Evolutionary conservation across 37 sponge, comb jelly and placozoan species (phyloP).

Genomic region (Ephydatia muelleri): DNA sequence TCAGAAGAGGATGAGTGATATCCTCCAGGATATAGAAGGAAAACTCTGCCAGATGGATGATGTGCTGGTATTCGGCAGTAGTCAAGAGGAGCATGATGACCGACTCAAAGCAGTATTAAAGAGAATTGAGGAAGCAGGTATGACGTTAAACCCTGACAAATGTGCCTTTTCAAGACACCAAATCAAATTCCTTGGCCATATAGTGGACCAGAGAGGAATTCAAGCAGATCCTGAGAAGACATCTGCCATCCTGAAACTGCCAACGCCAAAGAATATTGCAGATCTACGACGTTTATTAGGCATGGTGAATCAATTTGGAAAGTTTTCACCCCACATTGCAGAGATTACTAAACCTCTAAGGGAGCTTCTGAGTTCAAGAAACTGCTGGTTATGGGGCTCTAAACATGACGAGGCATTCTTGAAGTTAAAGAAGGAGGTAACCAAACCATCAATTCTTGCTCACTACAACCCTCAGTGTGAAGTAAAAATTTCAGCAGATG

Average conservation of each 20-base stretch:
- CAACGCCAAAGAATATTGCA: constrained; percentile 12
- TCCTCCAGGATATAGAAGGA: constrained; percentile 55
- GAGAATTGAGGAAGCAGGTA: background rate
- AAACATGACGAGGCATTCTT: constrained; percentile 31
- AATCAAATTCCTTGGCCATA: constrained; percentile 27
- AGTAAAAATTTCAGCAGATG: background rate
- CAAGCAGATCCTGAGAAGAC: constrained; percentile 44
- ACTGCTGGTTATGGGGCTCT: constrained; percentile 50
- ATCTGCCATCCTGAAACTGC: constrained; percentile 31
- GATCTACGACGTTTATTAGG: constrained; percentile 11
- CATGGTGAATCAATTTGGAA: constrained; percentile 23
- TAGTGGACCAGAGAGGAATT: constrained; percentile 32
- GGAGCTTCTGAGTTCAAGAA: constrained; percentile 39
- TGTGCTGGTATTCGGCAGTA: constrained; percentile 26
- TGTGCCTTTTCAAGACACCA: constrained; percentile 10
- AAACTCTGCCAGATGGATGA: constrained; percentile 46
- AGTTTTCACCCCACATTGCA: constrained; percentile 11
- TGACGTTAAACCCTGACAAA: constrained; percentile 22
- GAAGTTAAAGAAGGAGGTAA: constrained; percentile 27
- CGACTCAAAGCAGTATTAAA: constrained; percentile 14
- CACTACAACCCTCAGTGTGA: background rate
- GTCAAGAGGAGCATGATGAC: constrained; percentile 9
- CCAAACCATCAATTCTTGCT: constrained; percentile 14
- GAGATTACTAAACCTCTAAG: constrained; percentile 27
- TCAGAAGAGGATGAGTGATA: constrained; percentile 46